phyloP scores from a whole-genome alignment of 2,888 invertebrate genomes.

The Tromatobia lineatoria region DNA sequence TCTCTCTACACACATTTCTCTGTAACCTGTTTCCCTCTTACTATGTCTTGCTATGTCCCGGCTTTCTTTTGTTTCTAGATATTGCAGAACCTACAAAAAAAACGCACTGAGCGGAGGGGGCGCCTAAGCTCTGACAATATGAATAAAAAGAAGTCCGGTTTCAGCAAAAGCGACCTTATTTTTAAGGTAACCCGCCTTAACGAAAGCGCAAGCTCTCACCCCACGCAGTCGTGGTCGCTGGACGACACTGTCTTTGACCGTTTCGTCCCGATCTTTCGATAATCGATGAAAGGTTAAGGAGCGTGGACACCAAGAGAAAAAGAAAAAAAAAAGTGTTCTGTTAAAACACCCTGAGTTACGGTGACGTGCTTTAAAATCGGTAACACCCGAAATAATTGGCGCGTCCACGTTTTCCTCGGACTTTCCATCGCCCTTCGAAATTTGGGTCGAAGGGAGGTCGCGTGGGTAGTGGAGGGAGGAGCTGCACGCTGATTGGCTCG shows the following conservation, averaged over 20 bases:
- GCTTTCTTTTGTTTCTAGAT: constrained; percentile 97
- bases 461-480: constrained; percentile 81
- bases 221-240: constrained; percentile 76
- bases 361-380: not conserved
- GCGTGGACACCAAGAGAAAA: constrained; percentile 12
- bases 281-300: constrained; percentile 73
- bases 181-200: constrained; percentile 96
- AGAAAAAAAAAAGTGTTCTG: not conserved
- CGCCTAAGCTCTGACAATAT: constrained; percentile 97
- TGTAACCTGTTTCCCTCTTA: constrained; percentile 86
- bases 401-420: not conserved
- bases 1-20: constrained; percentile 80
- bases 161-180: constrained; percentile 99
- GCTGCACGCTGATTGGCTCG: constrained; percentile 85
- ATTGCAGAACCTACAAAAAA: constrained; percentile 99
- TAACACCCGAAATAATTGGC: not conserved
- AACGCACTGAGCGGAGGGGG: constrained; percentile 98
- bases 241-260: constrained; percentile 67
- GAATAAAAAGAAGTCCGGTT: constrained; percentile 95
- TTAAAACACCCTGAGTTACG: not conserved
- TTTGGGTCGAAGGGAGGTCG: constrained; percentile 72
- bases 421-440: constrained; percentile 76
- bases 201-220: constrained; percentile 82
- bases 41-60: constrained; percentile 91
- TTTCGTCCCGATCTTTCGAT: constrained; percentile 70